Evolutionary conservation across 2,797 vertebrate genomes (phyloP), one percentile per base, ranked within the genome.

Genomic region (Micrastur ruficollis): DNA sequence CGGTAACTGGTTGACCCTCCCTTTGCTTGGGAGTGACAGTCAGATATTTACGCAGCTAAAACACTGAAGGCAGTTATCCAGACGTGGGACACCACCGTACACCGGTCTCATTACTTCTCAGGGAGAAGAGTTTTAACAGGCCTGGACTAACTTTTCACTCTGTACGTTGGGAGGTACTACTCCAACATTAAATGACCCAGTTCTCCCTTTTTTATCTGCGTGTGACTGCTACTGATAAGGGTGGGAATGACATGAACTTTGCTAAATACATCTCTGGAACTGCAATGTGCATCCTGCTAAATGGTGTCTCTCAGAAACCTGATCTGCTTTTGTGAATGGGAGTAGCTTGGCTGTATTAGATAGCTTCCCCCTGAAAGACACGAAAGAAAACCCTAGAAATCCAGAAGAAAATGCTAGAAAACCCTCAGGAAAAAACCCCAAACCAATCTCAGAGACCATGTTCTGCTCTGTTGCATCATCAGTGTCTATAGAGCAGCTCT

Each of bases 51-150:
- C 13, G 1, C 42, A 66, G 38, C 12, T 61, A 5, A 19, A 73
- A 61, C 6, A 49, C 29, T 1, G 1, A 49, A 59, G 46, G 8
- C 25, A 3, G 12, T 40, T 55, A 67, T 40, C 61, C 26, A 75
- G 36, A 6, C 21, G 1, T 11, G 9, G 68, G 42, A 32, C 63
- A 67, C 21, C 19, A 23, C 27, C 0, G 0, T 56, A 31, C 10
- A 12, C 4, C 0, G 2, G 8, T 61, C 55, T 88, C 1, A 0
- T 21, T 40, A 16, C 31, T 75, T 67, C 50, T 79, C 29, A 47
- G 50, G 38, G 22, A 47, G 42, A 59, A 20, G 4, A 4, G 3
- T 42, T 95, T 85, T 63, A 61, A 61, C 25, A 27, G 18, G 8
- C 21, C 23, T n/a, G 16, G 22, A 40, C 17, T 66, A 27, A 49